Conservation (phyloP, 2,113 vertebrate species). For the Anolis sagrei region DNA sequence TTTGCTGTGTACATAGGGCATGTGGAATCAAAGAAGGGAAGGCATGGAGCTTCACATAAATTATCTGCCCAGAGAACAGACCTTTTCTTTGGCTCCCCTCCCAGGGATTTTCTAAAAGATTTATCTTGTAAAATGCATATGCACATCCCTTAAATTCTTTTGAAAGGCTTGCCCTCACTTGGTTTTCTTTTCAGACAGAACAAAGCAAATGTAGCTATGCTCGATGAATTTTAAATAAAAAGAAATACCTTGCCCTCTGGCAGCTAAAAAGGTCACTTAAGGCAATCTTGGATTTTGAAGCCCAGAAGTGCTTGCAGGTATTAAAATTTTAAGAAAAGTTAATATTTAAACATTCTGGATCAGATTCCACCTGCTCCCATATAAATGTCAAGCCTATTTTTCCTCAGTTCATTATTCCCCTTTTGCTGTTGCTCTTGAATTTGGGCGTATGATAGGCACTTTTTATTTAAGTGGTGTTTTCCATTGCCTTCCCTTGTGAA, state of each 20-base stretch:
- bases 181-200: slow-evolving; percentile 2
- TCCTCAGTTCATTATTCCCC: background rate
- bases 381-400: background rate
- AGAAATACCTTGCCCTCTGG: slow-evolving; percentile 5
- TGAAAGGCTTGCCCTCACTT: background rate
- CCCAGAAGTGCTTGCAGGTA: background rate
- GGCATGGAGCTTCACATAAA: background rate
- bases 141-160: background rate
- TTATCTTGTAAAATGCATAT: background rate
- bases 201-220: background rate
- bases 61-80: background rate
- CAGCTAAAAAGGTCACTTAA: slow-evolving; percentile 28
- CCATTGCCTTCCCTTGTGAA: background rate
- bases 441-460: background rate
- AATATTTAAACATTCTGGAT: slow-evolving; percentile 27
- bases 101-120: background rate
- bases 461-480: background rate
- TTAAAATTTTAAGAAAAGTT: slow-evolving; percentile 25
- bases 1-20: background rate
- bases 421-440: background rate
- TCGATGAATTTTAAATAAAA: background rate
- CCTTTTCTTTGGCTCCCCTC: background rate
- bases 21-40: background rate
- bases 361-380: background rate
- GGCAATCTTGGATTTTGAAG: slow-evolving; percentile 19